phyloP scores from a whole-genome alignment of 2,888 invertebrate genomes.

The Caenorhabditis macrosperma region DNA sequence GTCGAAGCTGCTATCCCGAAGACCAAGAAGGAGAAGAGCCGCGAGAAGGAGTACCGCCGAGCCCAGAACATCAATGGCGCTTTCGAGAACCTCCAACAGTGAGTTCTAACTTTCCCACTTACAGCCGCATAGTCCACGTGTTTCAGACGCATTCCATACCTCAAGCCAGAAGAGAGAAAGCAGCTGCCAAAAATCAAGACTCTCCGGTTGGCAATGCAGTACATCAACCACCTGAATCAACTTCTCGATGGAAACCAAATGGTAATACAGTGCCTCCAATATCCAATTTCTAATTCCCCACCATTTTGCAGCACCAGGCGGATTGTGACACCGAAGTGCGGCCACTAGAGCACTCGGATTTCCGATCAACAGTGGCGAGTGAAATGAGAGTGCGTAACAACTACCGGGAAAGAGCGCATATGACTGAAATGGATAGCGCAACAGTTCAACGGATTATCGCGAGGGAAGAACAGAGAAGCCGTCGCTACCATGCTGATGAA shows the following conservation, averaged over 20 bases:
- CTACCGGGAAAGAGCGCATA: slow-evolving; percentile 33
- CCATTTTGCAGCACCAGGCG: background rate
- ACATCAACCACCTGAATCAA: slow-evolving; percentile 29
- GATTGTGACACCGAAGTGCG: slow-evolving; percentile 6
- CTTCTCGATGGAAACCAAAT: slow-evolving; percentile 17
- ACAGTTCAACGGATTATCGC: slow-evolving; percentile 26
- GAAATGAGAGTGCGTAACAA: slow-evolving; percentile 32
- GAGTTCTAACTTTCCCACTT: background rate
- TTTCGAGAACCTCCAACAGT: slow-evolving; percentile 17
- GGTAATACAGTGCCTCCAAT: background rate
- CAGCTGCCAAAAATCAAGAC: slow-evolving; percentile 47
- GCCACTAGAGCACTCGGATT: slow-evolving; percentile 16
- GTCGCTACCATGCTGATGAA: background rate
- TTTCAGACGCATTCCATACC: slow-evolving; percentile 24
- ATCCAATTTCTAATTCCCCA: background rate
- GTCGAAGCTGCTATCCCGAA: background rate
- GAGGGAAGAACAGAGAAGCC: background rate
- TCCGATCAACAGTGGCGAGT: slow-evolving; percentile 7
- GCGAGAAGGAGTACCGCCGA: slow-evolving; percentile 6
- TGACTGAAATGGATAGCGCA: slow-evolving; percentile 19
- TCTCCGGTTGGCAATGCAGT: slow-evolving; percentile 33
- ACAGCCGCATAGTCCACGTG: background rate
- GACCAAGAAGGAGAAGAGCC: background rate
- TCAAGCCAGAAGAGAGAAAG: background rate
- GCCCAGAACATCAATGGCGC: slow-evolving; percentile 12